These are phyloP conservation scores for Drosophila sproati DNA, from an alignment of 1,140 invertebrate genomes.

Conservation along the genomic window DNA sequence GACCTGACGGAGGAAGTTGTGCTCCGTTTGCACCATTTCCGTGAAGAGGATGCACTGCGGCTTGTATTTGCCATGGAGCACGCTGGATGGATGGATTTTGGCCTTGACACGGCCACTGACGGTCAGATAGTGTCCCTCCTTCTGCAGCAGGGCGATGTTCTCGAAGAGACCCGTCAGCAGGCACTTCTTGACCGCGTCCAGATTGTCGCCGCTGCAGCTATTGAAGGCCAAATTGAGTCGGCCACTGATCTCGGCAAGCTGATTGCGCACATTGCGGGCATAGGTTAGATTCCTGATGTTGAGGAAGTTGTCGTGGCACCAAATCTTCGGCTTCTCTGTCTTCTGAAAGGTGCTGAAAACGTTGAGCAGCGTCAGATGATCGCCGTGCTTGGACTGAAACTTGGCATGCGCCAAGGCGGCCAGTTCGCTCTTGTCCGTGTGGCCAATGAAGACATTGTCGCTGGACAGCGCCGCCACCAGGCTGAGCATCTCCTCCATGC, in stretches of 20 bases:
- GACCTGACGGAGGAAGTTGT: conserved; percentile 92
- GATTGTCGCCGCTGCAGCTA: conserved; percentile 91
- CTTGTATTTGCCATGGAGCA: conserved; percentile 86
- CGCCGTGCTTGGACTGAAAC: conserved; percentile 94
- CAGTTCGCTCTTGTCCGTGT: conserved; percentile 87
- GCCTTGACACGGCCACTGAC: conserved; percentile 85
- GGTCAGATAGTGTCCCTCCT: conserved; percentile 90
- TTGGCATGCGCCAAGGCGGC: conserved; percentile 90
- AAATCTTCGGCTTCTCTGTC: conserved; percentile 91
- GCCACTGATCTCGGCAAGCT: conserved; percentile 92
- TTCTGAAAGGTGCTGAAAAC: conserved; percentile 92
- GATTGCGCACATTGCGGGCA: conserved; percentile 92
- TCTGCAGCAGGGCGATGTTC: conserved; percentile 95
- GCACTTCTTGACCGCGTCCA: conserved; percentile 91
- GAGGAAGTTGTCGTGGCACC: conserved; percentile 96
- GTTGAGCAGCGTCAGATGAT: conserved; percentile 96
- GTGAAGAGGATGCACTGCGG: conserved; percentile 94
- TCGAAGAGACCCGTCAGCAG: conserved; percentile 93
- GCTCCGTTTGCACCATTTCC: conserved; percentile 94
- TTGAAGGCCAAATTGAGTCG: conserved; percentile 88
- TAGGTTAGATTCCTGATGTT: conserved; percentile 94
- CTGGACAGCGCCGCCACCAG: conserved; percentile 87
- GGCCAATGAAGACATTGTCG: conserved; percentile 87
- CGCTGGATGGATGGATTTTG: conserved; percentile 83
- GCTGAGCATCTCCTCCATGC: conserved; percentile 91